Base-by-base conservation (phyloP, 2,888 invertebrate genomes). In the Oxycera nigricornis region DNA sequence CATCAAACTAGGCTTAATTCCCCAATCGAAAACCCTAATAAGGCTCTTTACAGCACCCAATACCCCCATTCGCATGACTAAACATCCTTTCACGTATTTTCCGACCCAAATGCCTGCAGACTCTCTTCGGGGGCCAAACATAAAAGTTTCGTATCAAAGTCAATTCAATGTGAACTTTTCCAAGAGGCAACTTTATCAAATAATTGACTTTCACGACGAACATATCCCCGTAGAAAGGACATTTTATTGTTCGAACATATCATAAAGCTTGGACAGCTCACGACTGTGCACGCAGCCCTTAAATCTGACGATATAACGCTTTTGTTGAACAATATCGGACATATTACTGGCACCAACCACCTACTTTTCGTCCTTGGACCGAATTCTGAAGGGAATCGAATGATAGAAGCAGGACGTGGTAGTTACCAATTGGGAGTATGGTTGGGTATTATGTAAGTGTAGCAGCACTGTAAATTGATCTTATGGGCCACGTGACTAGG, bases 121-220 rank as follows among this genome's bases (percentile, higher is more conserved):
- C 26, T 28, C 28, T 11, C 17, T 30, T 20, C 61, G 20, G 35
- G 26, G n/a, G 61, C 22, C 59, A 6, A n/a, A 55, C 55, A 20
- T 55, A 20, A 11, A n/a, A 57, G 26, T 57, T 28, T 6, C 26
- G 24, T 57, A 57, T 61, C 61, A 31, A 31, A 17, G 61, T 2
- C 26, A 14, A 61, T 61, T 30, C 61, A 31, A 30, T 31, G 17
- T 26, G 31, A 61, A 17, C 31, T 61, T 61, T 17, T 31, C 4
- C 4, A n/a, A 17, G 61, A 61, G 35, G 14, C n/a, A 61, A 61
- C 61, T 61, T 61, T 61, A 61, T 61, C 61, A 61, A 61, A 61
- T 61, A 61, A 61, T 61, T 31, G 14, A 61, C 61, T 61, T 17
- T 3, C 20, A 17, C n/a, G 28, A 57, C 14, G 28, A 57, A 57